Percentiles rank a stretch among this genome's conserved stretches.
Evolutionary conservation across 1,140 invertebrate species (phyloP).

Genomic region (Meloidogyne floridensis): DNA sequence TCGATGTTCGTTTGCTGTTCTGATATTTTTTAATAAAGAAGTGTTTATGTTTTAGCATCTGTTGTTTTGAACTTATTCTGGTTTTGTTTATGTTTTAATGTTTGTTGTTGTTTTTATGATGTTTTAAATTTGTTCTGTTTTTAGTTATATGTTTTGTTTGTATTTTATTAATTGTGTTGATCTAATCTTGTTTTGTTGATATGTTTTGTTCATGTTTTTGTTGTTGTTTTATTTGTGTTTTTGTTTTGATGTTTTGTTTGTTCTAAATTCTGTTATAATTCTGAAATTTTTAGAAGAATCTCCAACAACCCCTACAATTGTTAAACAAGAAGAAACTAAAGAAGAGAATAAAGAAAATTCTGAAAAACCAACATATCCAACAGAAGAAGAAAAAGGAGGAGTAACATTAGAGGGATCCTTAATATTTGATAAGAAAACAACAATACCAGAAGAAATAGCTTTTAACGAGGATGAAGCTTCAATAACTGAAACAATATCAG

Average conservation of each 20-base stretch:
- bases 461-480: constrained; percentile 8
- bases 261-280: background rate
- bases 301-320: background rate
- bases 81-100: background rate
- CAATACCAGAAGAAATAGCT: constrained; percentile 1
- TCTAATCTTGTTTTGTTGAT: background rate
- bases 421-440: constrained; percentile 13
- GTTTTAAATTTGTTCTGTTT: background rate
- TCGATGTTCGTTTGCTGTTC: no score
- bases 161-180: background rate
- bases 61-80: background rate
- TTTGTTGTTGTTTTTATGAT: background rate
- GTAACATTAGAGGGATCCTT: background rate
- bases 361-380: background rate
- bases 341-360: background rate
- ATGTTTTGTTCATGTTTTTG: background rate
- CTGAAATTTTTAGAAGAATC: constrained; percentile 4
- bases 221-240: background rate
- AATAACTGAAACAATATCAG: background rate
- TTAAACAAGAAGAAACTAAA: constrained; percentile 2
- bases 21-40: no score
- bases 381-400: background rate
- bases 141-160: background rate
- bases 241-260: background rate
- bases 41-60: no score